phyloP scores from a whole-genome alignment of 1,140 invertebrate species.

The Cotesia typhae region DNA sequence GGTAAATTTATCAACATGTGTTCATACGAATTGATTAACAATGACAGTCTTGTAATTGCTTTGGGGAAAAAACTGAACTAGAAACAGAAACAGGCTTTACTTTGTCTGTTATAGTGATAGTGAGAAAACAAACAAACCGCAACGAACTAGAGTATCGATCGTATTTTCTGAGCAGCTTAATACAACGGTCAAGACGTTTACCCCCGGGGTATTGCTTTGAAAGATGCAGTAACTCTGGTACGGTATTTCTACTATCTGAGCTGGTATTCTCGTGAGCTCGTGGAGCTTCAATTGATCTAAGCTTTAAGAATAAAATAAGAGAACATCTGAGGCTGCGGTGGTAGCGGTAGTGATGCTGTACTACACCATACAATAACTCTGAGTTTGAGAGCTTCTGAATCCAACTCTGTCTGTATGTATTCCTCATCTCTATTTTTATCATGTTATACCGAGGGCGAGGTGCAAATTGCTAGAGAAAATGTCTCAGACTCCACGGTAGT shows the following conservation, averaged over 20 bases:
- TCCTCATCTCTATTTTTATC: too few species aligned
- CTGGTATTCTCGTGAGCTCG: conserved; percentile 1
- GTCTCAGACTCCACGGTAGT: conserved; percentile 6
- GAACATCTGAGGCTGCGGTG: not conserved
- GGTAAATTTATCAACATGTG: too few species aligned
- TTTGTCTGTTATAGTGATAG: not conserved
- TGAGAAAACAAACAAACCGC: not conserved
- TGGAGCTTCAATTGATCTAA: not conserved
- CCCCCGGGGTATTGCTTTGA: conserved; percentile 10
- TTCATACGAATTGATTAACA: too few species aligned
- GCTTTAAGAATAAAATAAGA: not conserved
- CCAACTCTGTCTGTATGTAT: too few species aligned
- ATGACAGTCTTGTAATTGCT: too few species aligned
- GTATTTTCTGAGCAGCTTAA: not conserved
- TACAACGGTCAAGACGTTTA: not conserved
- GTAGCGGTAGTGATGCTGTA: too few species aligned
- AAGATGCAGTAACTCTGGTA: conserved; percentile 11
- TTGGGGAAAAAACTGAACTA: too few species aligned
- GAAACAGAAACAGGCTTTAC: not conserved
- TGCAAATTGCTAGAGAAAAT: conserved; percentile 33
- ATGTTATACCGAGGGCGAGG: conserved; percentile 12
- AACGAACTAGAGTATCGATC: conserved; percentile 3
- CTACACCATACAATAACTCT: too few species aligned
- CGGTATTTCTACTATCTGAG: conserved; percentile 11
- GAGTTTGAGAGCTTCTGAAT: too few species aligned